A percentile compares a stretch with the other conserved stretches of the same genome.
Conservation (phyloP, 1,140 invertebrate genomes). For the Scaptodrosophila lebanonensis region DNA sequence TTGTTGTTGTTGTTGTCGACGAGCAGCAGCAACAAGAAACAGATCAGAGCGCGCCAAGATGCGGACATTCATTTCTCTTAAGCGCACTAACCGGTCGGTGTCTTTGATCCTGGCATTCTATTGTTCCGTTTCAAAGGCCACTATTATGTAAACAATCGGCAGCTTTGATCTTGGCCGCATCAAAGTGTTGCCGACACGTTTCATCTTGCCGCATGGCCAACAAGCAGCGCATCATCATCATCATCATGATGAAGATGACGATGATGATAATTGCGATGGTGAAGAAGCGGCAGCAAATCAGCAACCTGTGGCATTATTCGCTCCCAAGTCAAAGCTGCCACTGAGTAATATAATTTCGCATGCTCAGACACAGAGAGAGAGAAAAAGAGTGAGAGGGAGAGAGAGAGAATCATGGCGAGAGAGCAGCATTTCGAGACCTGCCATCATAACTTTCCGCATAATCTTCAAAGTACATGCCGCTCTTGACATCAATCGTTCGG, state of each 20-base stretch:
- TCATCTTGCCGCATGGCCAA: slow-evolving; percentile 65
- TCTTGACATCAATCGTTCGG: slow-evolving; percentile 66
- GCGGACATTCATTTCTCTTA: slow-evolving; percentile 72
- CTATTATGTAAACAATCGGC: slow-evolving; percentile 78
- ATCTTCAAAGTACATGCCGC: slow-evolving; percentile 62
- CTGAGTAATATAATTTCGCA: slow-evolving; percentile 68
- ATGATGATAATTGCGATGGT: slow-evolving; percentile 22
- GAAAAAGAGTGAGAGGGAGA: no score
- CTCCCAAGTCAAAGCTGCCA: slow-evolving; percentile 65
- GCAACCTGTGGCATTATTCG: background rate
- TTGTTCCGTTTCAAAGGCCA: slow-evolving; percentile 78
- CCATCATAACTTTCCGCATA: slow-evolving; percentile 68
- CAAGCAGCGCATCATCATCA: slow-evolving; percentile 34
- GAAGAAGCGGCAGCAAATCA: slow-evolving; percentile 35
- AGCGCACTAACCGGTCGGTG: slow-evolving; percentile 66
- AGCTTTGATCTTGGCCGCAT: slow-evolving; percentile 77
- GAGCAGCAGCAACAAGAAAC: background rate
- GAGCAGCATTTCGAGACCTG: no score
- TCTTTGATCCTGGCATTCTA: slow-evolving; percentile 77
- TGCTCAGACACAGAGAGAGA: slow-evolving; percentile 52
- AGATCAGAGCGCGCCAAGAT: slow-evolving; percentile 30
- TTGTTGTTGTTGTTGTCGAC: slow-evolving; percentile 21
- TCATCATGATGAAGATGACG: slow-evolving; percentile 16
- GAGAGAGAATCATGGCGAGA: no score
- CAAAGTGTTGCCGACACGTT: slow-evolving; percentile 74